A percentile compares a stretch with the other conserved stretches of the same genome.
Evolutionary conservation across 2,113 vertebrate species (phyloP).

Genomic region (Phoxinus phoxinus): DNA sequence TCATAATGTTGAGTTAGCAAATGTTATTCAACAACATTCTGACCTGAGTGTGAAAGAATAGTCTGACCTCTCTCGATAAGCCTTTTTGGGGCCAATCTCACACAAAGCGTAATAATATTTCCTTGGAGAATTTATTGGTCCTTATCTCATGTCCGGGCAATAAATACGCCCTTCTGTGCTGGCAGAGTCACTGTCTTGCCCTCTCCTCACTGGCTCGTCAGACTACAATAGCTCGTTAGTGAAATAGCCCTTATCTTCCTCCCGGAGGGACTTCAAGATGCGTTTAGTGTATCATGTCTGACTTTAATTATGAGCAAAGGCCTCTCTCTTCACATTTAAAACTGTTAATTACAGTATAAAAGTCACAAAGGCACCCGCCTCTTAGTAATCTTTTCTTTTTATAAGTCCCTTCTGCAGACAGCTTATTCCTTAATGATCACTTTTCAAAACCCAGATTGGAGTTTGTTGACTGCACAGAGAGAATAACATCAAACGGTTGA

Average conservation of each 20-base stretch:
- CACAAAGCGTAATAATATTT: conserved; percentile 14
- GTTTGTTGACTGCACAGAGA: conserved; percentile 42
- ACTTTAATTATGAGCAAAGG: conserved; percentile 61
- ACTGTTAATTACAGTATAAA: conserved; percentile 55
- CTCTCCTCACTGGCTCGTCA: conserved; percentile 22
- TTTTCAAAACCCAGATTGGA: conserved; percentile 41
- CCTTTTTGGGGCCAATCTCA: not conserved
- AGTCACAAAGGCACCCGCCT: conserved; percentile 41
- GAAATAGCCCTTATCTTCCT: conserved; percentile 54
- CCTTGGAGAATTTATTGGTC: not conserved
- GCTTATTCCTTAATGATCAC: conserved; percentile 52
- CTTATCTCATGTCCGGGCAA: conserved; percentile 17
- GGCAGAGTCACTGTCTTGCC: conserved; percentile 11
- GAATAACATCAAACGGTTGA: conserved; percentile 9
- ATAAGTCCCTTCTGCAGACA: conserved; percentile 36
- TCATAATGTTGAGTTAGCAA: not conserved
- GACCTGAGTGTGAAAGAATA: not conserved
- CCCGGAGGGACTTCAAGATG: conserved; percentile 47
- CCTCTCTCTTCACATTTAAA: conserved; percentile 53
- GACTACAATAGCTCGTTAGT: conserved; percentile 53
- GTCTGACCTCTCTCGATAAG: conserved; percentile 1
- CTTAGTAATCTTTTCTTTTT: conserved; percentile 49
- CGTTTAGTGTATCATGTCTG: conserved; percentile 45
- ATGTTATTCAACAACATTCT: not conserved
- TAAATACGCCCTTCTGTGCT: not conserved